phyloP scores from a whole-genome alignment of 2,113 vertebrate species.

The Octodon degus region DNA sequence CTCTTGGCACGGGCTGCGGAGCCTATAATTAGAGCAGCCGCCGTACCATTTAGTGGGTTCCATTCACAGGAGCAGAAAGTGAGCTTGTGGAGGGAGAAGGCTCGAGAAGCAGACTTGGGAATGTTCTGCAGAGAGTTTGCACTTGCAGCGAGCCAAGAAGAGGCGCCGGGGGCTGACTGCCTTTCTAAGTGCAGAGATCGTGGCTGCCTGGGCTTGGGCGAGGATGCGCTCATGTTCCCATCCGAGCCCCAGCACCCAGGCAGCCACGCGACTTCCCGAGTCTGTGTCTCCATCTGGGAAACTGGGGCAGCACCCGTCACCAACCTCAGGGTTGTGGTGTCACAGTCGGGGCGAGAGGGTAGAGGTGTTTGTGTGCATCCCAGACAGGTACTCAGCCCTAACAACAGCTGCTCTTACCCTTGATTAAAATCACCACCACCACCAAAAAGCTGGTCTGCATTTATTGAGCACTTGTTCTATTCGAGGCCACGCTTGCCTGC shows the following conservation, averaged over 20 bases:
- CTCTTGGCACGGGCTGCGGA: slow-evolving; percentile 81
- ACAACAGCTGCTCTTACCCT: background rate
- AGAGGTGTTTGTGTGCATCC: too few relatives aligned
- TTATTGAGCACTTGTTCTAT: background rate
- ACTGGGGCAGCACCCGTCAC: accelerated
- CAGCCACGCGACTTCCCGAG: background rate
- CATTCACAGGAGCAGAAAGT: slow-evolving; percentile 74
- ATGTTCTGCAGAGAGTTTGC: background rate
- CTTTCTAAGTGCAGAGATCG: background rate
- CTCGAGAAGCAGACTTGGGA: slow-evolving; percentile 50
- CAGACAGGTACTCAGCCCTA: background rate
- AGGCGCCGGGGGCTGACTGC: background rate
- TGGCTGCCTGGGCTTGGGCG: background rate
- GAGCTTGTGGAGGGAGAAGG: slow-evolving; percentile 13
- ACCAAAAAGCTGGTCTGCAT: background rate
- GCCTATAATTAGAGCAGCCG: slow-evolving; percentile 87
- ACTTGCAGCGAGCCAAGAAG: background rate
- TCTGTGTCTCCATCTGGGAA: background rate
- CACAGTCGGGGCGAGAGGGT: background rate
- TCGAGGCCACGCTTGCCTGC: background rate
- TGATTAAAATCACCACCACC: background rate
- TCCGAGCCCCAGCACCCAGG: background rate
- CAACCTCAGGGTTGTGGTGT: background rate
- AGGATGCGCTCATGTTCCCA: accelerated
- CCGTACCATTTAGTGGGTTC: slow-evolving; percentile 84